A percentile compares a stretch with the other conserved stretches of the same genome.
Evolutionary conservation across 2,888 invertebrate genomes (phyloP).

Genomic region (Ochlodes sylvanus): DNA sequence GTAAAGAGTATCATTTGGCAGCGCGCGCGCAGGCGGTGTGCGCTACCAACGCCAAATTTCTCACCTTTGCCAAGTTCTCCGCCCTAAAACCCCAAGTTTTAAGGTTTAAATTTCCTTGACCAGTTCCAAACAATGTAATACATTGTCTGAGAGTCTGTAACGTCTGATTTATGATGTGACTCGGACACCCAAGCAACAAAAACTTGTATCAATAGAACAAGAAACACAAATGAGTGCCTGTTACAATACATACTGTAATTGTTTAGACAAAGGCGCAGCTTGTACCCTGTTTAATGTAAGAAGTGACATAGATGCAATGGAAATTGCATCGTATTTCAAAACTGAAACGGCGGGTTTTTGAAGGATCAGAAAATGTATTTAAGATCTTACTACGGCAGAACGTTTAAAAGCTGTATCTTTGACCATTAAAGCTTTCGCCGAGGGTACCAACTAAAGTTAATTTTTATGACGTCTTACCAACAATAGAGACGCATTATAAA

Average conservation of each 20-base stretch:
- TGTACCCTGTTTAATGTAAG: conserved; percentile 48
- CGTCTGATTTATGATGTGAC: conserved; percentile 82
- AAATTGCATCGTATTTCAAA: conserved; percentile 18
- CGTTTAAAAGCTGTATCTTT: conserved; percentile 60
- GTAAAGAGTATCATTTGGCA: conserved; percentile 69
- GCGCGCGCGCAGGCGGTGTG: conserved; percentile 54
- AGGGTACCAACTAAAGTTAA: conserved; percentile 70
- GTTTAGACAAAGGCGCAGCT: conserved; percentile 82
- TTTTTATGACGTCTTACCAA: conserved; percentile 78
- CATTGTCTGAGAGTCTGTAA: conserved; percentile 56
- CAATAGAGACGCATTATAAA: conserved; percentile 68
- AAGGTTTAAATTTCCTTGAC: conserved; percentile 51
- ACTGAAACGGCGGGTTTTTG: conserved; percentile 40
- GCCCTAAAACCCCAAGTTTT: conserved; percentile 15
- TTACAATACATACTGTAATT: conserved; percentile 81
- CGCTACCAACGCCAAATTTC: conserved; percentile 42
- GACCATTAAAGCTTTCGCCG: conserved; percentile 78
- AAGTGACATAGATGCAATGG: conserved; percentile 24
- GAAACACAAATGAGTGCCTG: conserved; percentile 79
- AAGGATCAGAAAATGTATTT: conserved; percentile 39
- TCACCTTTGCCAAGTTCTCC: conserved; percentile 28
- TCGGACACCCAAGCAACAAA: conserved; percentile 79
- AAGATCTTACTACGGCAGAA: conserved; percentile 41
- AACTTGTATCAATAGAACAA: conserved; percentile 78
- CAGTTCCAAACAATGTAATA: conserved; percentile 44